Evolutionary conservation across 2,888 invertebrate genomes (phyloP), one percentile per base, ranked within the genome.

Genomic region (Lissocephala sabroskyi): DNA sequence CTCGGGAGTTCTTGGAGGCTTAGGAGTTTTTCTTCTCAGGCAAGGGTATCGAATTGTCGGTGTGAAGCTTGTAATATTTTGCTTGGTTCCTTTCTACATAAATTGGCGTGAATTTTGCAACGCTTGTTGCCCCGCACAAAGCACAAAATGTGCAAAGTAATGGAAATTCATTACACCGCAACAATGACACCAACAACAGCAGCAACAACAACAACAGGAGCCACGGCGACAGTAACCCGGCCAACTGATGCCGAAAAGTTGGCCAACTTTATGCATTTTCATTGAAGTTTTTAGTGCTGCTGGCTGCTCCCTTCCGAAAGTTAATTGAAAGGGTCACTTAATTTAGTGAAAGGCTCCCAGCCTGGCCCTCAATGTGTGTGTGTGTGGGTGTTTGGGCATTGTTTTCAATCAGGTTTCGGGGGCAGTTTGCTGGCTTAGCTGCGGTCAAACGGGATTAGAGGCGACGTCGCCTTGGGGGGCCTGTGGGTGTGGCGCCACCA

Each of bases 61-160:
- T n/a, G n/a, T n/a, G n/a, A n/a, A n/a, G n/a, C n/a, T n/a, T n/a
- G n/a, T n/a, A n/a, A n/a, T n/a, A n/a, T n/a, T n/a, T n/a, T n/a
- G n/a, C n/a, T n/a, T n/a, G n/a, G n/a, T n/a, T n/a, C n/a, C n/a
- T n/a, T n/a, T n/a, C n/a, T n/a, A n/a, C n/a, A n/a, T n/a, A n/a
- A n/a, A n/a, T n/a, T n/a, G n/a, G n/a, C n/a, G n/a, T n/a, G n/a
- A n/a, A n/a, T n/a, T n/a, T n/a, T n/a, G n/a, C n/a, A n/a, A n/a
- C n/a, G n/a, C n/a, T n/a, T n/a, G n/a, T n/a, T n/a, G n/a, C n/a
- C n/a, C n/a, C n/a, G n/a, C n/a, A n/a, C n/a, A n/a, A n/a, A n/a
- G n/a, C n/a, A n/a, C n/a, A 68, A 65, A 61, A 65, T 76, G 62
- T 76, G 77, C 70, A 68, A 44, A 53, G 58, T 63, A 73, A 76